These are phyloP conservation scores for Crocallis elinguaria DNA, from an alignment of 2,888 invertebrate genomes.

Conservation along the genomic window DNA sequence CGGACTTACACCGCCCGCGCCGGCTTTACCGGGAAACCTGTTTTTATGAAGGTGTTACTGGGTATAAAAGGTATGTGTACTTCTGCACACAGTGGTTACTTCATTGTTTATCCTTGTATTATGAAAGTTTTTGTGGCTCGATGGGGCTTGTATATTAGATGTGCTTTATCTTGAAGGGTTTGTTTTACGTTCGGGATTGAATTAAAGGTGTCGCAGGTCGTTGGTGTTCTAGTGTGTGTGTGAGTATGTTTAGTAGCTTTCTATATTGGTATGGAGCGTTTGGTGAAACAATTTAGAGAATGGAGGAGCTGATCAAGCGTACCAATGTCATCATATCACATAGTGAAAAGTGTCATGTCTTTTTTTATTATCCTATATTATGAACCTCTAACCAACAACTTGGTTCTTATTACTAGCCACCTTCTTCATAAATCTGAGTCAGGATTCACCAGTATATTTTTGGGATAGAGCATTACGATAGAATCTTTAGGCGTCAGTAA, in stretches of 20 bases:
- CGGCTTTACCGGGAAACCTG: slow-evolving; percentile 64
- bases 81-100: slow-evolving; percentile 42
- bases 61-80: slow-evolving; percentile 45
- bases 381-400: no score
- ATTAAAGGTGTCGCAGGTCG: not conserved
- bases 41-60: slow-evolving; percentile 60
- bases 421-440: no score
- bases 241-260: not conserved
- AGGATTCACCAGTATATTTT: no score
- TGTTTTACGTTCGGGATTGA: not conserved
- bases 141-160: slow-evolving; percentile 21
- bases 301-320: no score
- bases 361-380: no score
- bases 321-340: no score
- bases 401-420: no score
- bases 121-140: slow-evolving; percentile 39
- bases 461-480: no score
- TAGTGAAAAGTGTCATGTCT: no score
- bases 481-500: no score
- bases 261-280: no score
- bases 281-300: no score
- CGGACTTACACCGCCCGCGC: slow-evolving; percentile 55
- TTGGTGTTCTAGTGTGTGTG: not conserved
- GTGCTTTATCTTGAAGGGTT: slow-evolving; percentile 5
- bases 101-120: slow-evolving; percentile 42